Conservation (phyloP, 2,797 vertebrate genomes). For the Sylvia borin region DNA sequence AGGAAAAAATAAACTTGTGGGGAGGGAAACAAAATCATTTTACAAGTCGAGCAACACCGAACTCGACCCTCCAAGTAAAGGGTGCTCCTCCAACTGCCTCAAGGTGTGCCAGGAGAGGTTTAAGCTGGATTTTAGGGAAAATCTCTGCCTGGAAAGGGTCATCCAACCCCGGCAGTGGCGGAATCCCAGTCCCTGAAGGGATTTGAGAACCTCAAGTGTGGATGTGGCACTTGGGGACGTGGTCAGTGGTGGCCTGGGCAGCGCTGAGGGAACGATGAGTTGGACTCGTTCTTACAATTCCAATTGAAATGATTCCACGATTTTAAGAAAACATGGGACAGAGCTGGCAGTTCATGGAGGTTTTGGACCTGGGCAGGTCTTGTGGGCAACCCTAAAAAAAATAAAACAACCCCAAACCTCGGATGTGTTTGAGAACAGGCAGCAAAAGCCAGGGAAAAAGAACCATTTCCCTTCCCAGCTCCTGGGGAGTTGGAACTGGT, state of each 20-base stretch:
- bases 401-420: not conserved
- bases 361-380: not conserved
- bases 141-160: not conserved
- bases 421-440: not conserved
- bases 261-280: not conserved
- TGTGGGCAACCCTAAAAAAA: not conserved
- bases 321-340: not conserved
- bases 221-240: not conserved
- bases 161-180: not conserved
- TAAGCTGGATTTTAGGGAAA: not conserved
- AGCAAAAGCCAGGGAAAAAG: not conserved
- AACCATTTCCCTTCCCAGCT: not conserved
- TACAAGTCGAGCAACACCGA: not conserved
- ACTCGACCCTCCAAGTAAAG: not conserved
- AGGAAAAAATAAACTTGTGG: fast-evolving
- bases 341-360: not conserved
- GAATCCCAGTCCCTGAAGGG: not conserved
- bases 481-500: not conserved
- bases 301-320: not conserved
- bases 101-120: not conserved
- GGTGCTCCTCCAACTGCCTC: not conserved
- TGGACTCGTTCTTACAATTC: not conserved
- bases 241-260: not conserved
- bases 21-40: fast-evolving
- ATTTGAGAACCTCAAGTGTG: not conserved